Evolutionary conservation across 2,888 invertebrate species (phyloP).

Genomic region (Lampropteryx suffumata): DNA sequence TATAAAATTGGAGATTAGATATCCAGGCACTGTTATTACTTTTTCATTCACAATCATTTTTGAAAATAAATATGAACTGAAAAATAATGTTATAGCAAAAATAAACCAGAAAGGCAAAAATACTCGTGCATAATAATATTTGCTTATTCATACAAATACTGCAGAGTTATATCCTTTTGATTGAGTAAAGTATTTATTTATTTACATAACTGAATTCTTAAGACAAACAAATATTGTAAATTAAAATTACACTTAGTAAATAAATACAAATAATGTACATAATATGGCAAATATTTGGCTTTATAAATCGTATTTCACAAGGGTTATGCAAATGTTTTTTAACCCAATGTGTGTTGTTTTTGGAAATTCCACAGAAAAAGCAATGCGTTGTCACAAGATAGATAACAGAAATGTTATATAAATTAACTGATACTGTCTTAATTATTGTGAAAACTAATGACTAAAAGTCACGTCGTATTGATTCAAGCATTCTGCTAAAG

Average conservation of each 20-base stretch:
- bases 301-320: conserved; percentile 63
- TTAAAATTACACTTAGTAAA: conserved; percentile 61
- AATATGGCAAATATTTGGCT: conserved; percentile 81
- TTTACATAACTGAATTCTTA: conserved; percentile 29
- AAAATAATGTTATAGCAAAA: conserved; percentile 46
- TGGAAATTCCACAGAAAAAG: conserved; percentile 17
- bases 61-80: conserved; percentile 26
- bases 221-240: conserved; percentile 49
- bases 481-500: conserved; percentile 47
- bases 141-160: conserved; percentile 67
- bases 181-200: conserved; percentile 34
- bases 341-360: conserved; percentile 30
- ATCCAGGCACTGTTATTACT: conserved; percentile 73
- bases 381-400: conserved; percentile 15
- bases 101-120: conserved; percentile 52
- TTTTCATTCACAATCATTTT: conserved; percentile 46
- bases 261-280: conserved; percentile 75
- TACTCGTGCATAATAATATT: conserved; percentile 72
- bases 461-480: conserved; percentile 1
- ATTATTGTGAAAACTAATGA: conserved; percentile 9
- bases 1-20: conserved; percentile 62
- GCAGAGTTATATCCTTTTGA: conserved; percentile 69
- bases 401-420: conserved; percentile 1
- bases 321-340: conserved; percentile 35
- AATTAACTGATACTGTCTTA: too few species aligned